phyloP scores from a whole-genome alignment of 2,113 vertebrate genomes.

The Barnardius zonarius region DNA sequence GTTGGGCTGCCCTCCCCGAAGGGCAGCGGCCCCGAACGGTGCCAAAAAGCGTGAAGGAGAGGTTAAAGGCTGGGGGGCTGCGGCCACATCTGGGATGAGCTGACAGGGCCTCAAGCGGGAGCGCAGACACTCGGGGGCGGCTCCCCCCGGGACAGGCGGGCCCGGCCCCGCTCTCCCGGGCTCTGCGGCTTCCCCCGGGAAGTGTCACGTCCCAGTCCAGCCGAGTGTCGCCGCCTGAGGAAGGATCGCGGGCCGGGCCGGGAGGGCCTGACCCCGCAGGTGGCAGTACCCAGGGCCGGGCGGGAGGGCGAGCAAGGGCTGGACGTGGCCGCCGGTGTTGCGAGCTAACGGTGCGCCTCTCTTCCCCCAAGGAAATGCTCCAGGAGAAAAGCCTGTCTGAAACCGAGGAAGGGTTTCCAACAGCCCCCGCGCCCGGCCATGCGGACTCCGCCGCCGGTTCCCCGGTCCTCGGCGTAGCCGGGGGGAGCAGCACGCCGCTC shows the following conservation, averaged over 20 bases:
- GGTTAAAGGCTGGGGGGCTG: background rate
- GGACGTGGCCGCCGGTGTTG: background rate
- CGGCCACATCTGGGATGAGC: background rate
- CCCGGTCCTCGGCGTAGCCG: slow-evolving; percentile 78
- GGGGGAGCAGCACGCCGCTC: slow-evolving; percentile 74
- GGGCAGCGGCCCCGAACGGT: background rate
- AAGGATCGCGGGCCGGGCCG: background rate
- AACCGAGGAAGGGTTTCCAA: slow-evolving; percentile 86
- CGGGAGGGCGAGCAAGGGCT: background rate
- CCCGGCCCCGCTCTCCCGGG: background rate
- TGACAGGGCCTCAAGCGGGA: background rate
- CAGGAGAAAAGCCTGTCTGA: slow-evolving; percentile 93
- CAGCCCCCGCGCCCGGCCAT: slow-evolving; percentile 75
- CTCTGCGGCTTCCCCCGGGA: background rate
- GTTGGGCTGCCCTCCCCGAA: background rate
- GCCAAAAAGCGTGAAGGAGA: background rate
- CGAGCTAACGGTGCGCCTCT: slow-evolving; percentile 1
- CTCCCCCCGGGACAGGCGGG: background rate
- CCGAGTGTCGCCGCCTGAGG: background rate
- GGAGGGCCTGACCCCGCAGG: background rate
- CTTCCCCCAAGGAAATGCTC: slow-evolving; percentile 88
- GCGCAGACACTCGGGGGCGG: background rate
- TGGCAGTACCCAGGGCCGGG: background rate
- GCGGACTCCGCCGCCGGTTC: slow-evolving; percentile 78
- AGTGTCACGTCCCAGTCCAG: background rate